These are phyloP conservation scores for Incurvaria masculella DNA, from an alignment of 2,888 invertebrate genomes.

Conservation along the genomic window DNA sequence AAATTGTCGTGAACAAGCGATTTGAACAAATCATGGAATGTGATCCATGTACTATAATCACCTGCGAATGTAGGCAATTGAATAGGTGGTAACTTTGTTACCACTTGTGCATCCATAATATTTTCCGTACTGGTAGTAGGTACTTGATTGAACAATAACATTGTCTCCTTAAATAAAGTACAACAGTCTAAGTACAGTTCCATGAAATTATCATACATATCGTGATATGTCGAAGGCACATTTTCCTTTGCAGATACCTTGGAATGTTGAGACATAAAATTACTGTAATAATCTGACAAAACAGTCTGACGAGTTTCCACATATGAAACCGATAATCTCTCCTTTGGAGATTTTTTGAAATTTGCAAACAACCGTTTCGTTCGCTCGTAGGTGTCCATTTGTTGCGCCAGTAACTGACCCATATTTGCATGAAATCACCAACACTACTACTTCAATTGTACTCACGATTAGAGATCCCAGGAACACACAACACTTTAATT, in stretches of 20 bases:
- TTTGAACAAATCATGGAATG: conserved; percentile 13
- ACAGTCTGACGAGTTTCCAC: conserved; percentile 9
- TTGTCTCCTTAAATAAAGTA: neutral
- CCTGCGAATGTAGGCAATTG: conserved; percentile 13
- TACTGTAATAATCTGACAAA: neutral
- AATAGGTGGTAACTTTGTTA: conserved; percentile 12
- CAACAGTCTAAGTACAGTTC: neutral
- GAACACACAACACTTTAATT: no score
- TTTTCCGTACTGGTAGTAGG: conserved; percentile 15
- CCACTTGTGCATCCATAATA: conserved; percentile 8
- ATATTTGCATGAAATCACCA: no score
- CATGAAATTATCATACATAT: neutral
- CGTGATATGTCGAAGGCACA: neutral
- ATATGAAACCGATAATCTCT: conserved; percentile 16
- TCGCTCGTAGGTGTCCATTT: neutral
- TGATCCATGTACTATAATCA: conserved; percentile 13
- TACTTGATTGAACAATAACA: no score
- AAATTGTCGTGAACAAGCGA: conserved; percentile 10
- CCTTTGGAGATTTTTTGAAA: conserved; percentile 16
- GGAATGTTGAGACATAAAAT: neutral
- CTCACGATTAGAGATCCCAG: no score
- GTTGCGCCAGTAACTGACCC: neutral
- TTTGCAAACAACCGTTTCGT: conserved; percentile 5
- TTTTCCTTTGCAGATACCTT: neutral
- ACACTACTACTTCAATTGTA: no score